Base-by-base conservation (phyloP, 92 coral and sea anemone genomes). In the Porites divaricata region DNA sequence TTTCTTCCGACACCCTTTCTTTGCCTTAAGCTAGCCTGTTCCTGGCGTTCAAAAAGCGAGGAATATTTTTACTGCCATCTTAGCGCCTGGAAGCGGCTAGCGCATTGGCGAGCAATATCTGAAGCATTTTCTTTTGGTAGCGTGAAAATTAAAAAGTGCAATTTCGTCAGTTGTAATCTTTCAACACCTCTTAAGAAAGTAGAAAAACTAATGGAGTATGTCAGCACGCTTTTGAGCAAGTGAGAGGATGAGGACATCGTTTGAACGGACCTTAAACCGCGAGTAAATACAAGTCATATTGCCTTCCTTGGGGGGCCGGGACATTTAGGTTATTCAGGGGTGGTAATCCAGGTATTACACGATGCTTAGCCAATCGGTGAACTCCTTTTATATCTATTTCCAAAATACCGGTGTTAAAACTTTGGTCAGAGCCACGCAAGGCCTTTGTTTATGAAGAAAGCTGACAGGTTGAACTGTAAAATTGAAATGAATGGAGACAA, bases 321-420 rank as follows among this genome's bases (percentile, higher is more conserved):
- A 3, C 22, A 25, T 23, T 24, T 14, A 54, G 8, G 77, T 20
- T 25, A 75, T 12, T 63, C 11, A 49, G 28, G 67, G 85, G 85
- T 80, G 79, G 72, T 72, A 82, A 48, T 70, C 86, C 79, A 10
- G 52, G 79, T 63, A 82, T 59, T 72, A 24, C 86, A 72, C 51
- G 51, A 50, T 58, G 63, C 23, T 22, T 9, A 63, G 64, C 79
- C 86, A 72, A 61, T 82, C 50, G 72, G 41, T 14, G 23, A 59
- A 19, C 41, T 75, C 26, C 45, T 51, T 4, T 23, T 23, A 49
- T n/a, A 61, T 51, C 64, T 50, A 48, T 82, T 82, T 49, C 71
- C 52, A 72, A 71, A 72, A 59, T 82, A 61, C 41, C 53, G 77
- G 17, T 48, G 24, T 59, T 13, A 63, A 48, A 78, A 78, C 21